These are phyloP conservation scores for Apoda limacodes DNA, from an alignment of 2,888 invertebrate species.

Conservation along the genomic window DNA sequence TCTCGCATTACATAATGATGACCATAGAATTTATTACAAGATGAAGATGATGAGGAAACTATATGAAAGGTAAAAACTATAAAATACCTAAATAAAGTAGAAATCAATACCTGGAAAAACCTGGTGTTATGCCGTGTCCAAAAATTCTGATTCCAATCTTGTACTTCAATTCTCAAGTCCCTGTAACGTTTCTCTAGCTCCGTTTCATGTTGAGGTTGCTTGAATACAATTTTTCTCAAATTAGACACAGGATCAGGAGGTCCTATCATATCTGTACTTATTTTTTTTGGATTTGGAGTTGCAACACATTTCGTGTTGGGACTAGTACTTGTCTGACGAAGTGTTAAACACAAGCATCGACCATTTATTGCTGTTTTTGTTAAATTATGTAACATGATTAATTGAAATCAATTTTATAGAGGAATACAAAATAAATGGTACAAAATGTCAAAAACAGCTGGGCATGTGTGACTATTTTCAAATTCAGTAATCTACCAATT, in stretches of 20 bases:
- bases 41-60: conserved; percentile 1
- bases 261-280: conserved; percentile 75
- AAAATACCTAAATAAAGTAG: conserved; percentile 13
- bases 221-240: conserved; percentile 77
- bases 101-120: conserved; percentile 70
- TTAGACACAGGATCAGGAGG: conserved; percentile 87
- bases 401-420: too few relatives aligned
- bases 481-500: too few relatives aligned
- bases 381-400: too few relatives aligned
- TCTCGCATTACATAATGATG: too few relatives aligned
- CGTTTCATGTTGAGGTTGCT: conserved; percentile 75
- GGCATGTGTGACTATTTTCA: too few relatives aligned
- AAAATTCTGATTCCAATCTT: conserved; percentile 87
- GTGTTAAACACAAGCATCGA: too few relatives aligned
- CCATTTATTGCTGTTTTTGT: too few relatives aligned
- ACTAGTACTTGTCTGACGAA: conserved; percentile 32
- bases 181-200: conserved; percentile 73
- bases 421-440: too few relatives aligned
- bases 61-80: conserved; percentile 1
- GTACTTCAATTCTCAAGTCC: conserved; percentile 74
- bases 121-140: conserved; percentile 84
- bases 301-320: conserved; percentile 39
- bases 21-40: conserved; percentile 4
- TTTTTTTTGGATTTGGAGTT: conserved; percentile 51
- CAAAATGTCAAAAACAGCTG: too few relatives aligned